A percentile compares a stretch with the other conserved stretches of the same genome.
Evolutionary conservation across 1,140 invertebrate species (phyloP).

Genomic region (Drosophila sproati): DNA sequence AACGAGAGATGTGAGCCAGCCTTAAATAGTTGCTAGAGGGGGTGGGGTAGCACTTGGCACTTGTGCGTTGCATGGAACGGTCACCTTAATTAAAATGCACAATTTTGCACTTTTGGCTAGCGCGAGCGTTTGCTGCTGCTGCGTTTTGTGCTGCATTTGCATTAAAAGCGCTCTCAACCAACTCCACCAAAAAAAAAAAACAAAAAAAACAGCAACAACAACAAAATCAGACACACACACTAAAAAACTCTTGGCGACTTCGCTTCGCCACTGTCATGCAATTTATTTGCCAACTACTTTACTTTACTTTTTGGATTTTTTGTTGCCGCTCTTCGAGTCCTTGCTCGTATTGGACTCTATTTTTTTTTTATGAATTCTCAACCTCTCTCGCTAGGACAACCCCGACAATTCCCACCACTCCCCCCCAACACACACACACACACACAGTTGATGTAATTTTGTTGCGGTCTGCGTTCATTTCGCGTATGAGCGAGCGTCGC

Average conservation of each 20-base stretch:
- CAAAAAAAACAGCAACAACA: conserved; percentile 8
- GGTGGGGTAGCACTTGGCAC: conserved; percentile 2
- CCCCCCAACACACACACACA: neutral
- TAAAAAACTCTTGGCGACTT: conserved; percentile 58
- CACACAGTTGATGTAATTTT: conserved; percentile 49
- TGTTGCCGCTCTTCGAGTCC: conserved; percentile 12
- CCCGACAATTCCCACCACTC: too few relatives aligned
- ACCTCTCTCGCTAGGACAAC: conserved; percentile 18
- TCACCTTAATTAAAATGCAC: conserved; percentile 84
- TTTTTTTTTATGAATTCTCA: conserved; percentile 73
- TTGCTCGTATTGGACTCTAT: conserved; percentile 58
- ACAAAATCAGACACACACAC: conserved; percentile 10
- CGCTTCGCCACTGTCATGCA: conserved; percentile 57
- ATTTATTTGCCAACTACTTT: conserved; percentile 80
- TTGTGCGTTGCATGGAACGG: conserved; percentile 58
- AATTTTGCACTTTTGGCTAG: conserved; percentile 81
- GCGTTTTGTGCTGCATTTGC: conserved; percentile 78
- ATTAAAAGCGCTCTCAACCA: conserved; percentile 57
- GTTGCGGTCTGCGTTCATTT: conserved; percentile 76
- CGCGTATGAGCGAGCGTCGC: conserved; percentile 65
- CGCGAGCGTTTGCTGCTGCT: conserved; percentile 18
- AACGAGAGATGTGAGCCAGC: conserved; percentile 49
- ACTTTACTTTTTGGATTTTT: conserved; percentile 50
- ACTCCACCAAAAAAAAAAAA: too few relatives aligned
- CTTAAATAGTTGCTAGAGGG: conserved; percentile 10